Conservation (phyloP, 1,140 invertebrate genomes). For the Sycophila sp. region DNA sequence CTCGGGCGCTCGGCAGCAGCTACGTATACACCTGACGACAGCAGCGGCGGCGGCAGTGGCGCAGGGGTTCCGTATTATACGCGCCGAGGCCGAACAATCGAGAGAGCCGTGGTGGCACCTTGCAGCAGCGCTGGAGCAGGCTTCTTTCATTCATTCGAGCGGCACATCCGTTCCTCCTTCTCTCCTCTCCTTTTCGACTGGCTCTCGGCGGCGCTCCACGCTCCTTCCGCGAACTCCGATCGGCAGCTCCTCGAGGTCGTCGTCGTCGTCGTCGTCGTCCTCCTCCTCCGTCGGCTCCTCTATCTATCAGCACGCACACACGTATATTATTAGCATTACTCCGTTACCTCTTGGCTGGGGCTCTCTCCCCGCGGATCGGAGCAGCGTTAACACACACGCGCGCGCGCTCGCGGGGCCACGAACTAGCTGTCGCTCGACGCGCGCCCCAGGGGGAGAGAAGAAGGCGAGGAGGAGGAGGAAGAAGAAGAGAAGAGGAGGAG, state of each 20-base stretch:
- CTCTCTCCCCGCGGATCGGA: too few species aligned
- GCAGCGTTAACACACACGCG: too few species aligned
- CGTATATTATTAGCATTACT: background rate
- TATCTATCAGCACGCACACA: background rate
- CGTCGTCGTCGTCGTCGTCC: background rate
- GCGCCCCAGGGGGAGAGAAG: background rate
- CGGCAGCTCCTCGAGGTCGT: background rate
- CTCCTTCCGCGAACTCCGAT: constrained; percentile 5
- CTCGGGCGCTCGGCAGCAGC: constrained; percentile 14
- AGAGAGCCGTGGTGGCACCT: constrained; percentile 31
- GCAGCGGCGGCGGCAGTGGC: constrained; percentile 7
- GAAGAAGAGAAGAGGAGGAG: background rate
- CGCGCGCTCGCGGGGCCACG: background rate
- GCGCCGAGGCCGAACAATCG: constrained; percentile 29
- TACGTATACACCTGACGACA: constrained; percentile 37
- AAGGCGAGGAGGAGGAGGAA: background rate
- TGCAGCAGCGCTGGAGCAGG: constrained; percentile 18
- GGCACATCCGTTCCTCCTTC: constrained; percentile 36
- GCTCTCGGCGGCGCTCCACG: background rate
- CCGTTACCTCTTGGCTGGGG: background rate
- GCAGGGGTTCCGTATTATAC: constrained; percentile 18
- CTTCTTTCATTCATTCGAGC: constrained; percentile 34
- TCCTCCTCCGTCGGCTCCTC: background rate
- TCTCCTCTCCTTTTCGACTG: constrained; percentile 12
- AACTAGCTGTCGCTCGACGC: background rate